These are phyloP conservation scores for Alligator sinensis DNA, from an alignment of 2,113 vertebrate genomes.

Conservation along the genomic window DNA sequence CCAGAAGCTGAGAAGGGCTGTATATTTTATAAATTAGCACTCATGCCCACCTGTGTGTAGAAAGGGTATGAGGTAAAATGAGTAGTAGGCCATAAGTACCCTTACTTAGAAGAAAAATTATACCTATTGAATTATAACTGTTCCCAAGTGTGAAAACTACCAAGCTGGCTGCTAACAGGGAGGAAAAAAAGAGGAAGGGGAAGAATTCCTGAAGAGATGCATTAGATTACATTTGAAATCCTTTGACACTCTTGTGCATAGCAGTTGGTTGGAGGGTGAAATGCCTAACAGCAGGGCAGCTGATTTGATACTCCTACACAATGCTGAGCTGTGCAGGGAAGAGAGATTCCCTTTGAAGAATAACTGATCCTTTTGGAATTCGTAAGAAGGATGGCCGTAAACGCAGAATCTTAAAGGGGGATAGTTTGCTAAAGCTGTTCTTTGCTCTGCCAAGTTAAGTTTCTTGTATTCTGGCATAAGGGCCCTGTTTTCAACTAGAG, in stretches of 20 bases:
- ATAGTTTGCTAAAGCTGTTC: not conserved
- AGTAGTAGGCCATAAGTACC: not conserved
- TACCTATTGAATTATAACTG: not conserved
- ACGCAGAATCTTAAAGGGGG: not conserved
- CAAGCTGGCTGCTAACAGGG: not conserved
- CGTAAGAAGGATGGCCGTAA: not conserved
- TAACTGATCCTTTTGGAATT: not conserved
- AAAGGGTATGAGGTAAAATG: not conserved
- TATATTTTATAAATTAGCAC: not conserved
- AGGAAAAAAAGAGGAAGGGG: not conserved
- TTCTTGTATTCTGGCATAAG: not conserved
- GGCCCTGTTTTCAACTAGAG: not conserved
- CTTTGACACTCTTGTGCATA: conserved; percentile 36
- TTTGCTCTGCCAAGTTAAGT: not conserved
- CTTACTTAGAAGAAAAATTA: conserved; percentile 14
- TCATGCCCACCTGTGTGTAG: not conserved
- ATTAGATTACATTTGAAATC: conserved; percentile 42
- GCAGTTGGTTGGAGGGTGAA: not conserved
- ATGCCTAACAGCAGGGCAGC: not conserved
- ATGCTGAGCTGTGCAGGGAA: conserved; percentile 31
- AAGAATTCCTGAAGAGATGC: conserved; percentile 28
- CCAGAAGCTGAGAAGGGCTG: conserved; percentile 4
- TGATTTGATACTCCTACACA: not conserved
- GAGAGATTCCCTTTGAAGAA: conserved; percentile 28
- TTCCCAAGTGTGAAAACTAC: conserved; percentile 32